Evolutionary conservation across 2,888 invertebrate genomes (phyloP).

Genomic region (Athetis lepigone): DNA sequence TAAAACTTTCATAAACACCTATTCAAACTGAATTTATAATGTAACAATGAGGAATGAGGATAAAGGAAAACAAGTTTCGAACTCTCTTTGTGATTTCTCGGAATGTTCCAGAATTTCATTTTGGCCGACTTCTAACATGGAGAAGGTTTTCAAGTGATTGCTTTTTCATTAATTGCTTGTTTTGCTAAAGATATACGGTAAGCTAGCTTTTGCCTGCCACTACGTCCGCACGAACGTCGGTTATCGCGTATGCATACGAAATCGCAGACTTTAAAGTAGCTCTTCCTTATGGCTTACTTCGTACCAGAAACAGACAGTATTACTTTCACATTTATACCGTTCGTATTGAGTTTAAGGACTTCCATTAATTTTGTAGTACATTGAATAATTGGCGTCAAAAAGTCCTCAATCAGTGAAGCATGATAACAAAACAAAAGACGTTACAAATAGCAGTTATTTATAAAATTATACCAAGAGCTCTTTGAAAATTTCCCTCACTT

Average conservation of each 20-base stretch:
- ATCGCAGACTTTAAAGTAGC: too few relatives aligned
- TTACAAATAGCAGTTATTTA: background rate
- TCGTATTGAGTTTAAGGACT: too few relatives aligned
- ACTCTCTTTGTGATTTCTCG: slow-evolving; percentile 12
- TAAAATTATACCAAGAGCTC: background rate
- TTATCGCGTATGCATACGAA: too few relatives aligned
- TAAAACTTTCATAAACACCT: slow-evolving; percentile 62
- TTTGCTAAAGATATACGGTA: too few relatives aligned
- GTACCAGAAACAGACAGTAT: too few relatives aligned
- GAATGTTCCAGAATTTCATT: slow-evolving; percentile 27
- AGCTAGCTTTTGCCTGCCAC: too few relatives aligned
- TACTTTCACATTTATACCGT: too few relatives aligned
- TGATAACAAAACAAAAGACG: background rate
- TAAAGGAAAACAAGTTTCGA: slow-evolving; percentile 7
- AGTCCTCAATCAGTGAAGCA: background rate
- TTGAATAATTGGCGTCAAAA: background rate
- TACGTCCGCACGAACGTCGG: too few relatives aligned
- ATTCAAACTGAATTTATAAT: slow-evolving; percentile 62
- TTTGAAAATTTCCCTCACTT: background rate
- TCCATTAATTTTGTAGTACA: background rate
- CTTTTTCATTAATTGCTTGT: background rate
- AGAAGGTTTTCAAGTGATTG: background rate
- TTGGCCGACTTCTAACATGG: background rate
- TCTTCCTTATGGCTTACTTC: too few relatives aligned
- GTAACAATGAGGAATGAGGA: slow-evolving; percentile 34